Percentiles rank a stretch among this genome's conserved stretches.
Evolutionary conservation across 2,888 invertebrate species (phyloP).

Genomic region (Tolmerus cingulatus): DNA sequence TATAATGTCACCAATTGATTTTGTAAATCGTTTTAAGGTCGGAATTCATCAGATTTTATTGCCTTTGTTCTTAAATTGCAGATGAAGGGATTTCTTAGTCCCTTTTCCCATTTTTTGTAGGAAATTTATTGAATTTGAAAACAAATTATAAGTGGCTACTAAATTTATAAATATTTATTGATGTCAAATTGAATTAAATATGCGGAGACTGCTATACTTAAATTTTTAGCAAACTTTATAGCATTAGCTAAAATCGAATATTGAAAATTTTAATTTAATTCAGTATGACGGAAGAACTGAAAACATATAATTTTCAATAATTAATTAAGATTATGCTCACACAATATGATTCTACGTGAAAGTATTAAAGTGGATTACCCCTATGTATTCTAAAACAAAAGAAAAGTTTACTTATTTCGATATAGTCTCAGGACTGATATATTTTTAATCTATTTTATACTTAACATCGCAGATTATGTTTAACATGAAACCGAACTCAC

Average conservation of each 20-base stretch:
- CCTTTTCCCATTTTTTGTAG: not conserved
- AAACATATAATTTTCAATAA: too few species aligned
- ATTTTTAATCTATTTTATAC: not conserved
- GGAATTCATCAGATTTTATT: slow-evolving; percentile 11
- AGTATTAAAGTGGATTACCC: not conserved
- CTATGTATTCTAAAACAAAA: not conserved
- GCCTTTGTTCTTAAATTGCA: not conserved
- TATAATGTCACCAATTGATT: slow-evolving; percentile 23
- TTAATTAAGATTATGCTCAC: too few species aligned
- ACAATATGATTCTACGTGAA: not conserved
- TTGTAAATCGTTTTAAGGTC: slow-evolving; percentile 12
- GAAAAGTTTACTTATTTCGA: not conserved
- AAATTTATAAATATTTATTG: not conserved
- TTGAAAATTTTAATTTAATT: too few species aligned
- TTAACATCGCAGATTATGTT: not conserved
- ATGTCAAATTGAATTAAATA: not conserved
- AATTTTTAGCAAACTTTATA: not conserved
- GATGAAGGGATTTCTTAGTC: not conserved
- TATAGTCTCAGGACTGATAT: not conserved
- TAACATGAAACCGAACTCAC: not conserved
- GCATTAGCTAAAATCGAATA: too few species aligned
- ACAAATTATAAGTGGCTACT: not conserved
- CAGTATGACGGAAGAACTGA: too few species aligned
- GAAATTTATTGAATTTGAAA: not conserved
- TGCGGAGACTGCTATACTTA: not conserved